Evolutionary conservation across 2,888 invertebrate species (phyloP), one percentile per base, ranked within the genome.

Genomic region (Eledona agricola): DNA sequence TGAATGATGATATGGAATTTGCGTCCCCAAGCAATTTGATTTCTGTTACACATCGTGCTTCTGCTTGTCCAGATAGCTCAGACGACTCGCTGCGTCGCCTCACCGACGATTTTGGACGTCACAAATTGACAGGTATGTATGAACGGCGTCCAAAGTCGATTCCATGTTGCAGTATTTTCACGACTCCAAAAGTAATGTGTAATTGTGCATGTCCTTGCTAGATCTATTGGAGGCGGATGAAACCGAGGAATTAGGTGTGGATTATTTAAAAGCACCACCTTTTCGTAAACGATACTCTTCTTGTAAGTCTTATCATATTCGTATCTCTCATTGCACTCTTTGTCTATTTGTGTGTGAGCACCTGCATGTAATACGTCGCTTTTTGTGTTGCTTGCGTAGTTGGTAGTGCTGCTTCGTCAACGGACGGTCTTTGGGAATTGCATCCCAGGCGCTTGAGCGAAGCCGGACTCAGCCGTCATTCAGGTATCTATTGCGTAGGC

Each of bases 341-440:
- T 54, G 37, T 34, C 15, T 43, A 13, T 34, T 10, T 32, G 9
- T 40, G 25, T 49, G 26, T 37, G 15, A 40, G 34, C 43, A 47
- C 25, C 29, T 51, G 57, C 58, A 54, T 50, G 57, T 57, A 57
- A 55, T 52, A 13, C 56, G 49, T 57, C 62, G 65, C 67, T 65
- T 67, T 62, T 58, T 65, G 60, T 64, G 60, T 64, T 66, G 66
- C 65, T 67, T 69, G 61, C 63, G 51, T 66, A 82, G 82, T 78
- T 78, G 81, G 79, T 79, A 83, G 83, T 78, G 78, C 80, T 71
- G 81, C 81, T 70, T 83, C 84, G 61, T 83, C 85, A 66, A 83
- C 87, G 84, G 88, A 88, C 76, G 81, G 84, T 67, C 81, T 88
- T 52, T 88, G 87, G 87, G 88, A 87, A 77, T 81, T 81, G 73